Evolutionary conservation across 1,140 invertebrate species (phyloP), one percentile per base, ranked within the genome.

Genomic region (Ips typographus): DNA sequence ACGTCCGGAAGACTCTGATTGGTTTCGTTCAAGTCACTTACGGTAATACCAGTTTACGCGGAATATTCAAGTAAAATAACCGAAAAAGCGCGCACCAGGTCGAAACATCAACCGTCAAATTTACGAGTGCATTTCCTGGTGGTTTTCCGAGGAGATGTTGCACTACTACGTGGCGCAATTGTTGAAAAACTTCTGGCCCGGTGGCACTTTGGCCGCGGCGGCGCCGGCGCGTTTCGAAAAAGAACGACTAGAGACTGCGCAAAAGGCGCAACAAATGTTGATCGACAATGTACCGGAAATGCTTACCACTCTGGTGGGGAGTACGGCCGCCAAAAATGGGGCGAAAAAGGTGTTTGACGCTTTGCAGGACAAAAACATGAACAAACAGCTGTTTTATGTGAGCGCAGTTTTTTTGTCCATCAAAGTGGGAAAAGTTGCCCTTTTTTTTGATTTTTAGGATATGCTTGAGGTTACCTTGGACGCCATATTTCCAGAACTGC

Each of bases 351-450:
- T 95, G 55, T 96, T 96, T 82, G 90, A 94, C 77, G 89, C 91
- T 42, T 79, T 96, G 60, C 94, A 96, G 80, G 90, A 95, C 82
- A 87, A 88, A 68, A 87, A 87, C 75, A 87, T 95, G 68, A 96
- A 97, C 78, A 96, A 95, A 80, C 94, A 95, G 74, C 82, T 97
- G 41, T 91, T 95, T 83, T 96, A 96, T 84, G 94, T 94, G 82
- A 90, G 92, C 38, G 38, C 36, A 37, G 43, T 37, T 49, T 63
- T 1, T 57, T n/a, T 3, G 8, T 63, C 37, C 7, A 40, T 65
- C 5, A 49, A 71, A 55, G 40, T 7, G 5, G n/a, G 6, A 51
- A 59, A 65, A 2, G 56, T 41, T 39, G 56, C 44, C 59, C 64
- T 66, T 60, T 40, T 74, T 72, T 77, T 79, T 80, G 77, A 74